These are phyloP conservation scores for Phataginus tetradactyla DNA, from an alignment of 2,797 vertebrate genomes.

Conservation along the genomic window DNA sequence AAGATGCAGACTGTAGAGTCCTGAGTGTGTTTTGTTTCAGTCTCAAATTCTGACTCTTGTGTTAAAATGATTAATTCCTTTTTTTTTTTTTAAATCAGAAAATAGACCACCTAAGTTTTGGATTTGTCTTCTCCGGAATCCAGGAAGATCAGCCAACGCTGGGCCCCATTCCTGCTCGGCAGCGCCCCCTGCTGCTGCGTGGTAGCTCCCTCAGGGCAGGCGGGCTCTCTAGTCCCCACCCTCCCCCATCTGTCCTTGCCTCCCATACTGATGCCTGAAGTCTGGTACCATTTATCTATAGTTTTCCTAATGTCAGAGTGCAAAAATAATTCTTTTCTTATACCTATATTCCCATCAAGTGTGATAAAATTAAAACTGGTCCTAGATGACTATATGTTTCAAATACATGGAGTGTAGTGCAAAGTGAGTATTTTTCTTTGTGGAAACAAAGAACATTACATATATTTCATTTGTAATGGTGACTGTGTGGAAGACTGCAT, in stretches of 20 bases:
- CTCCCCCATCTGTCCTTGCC: neutral
- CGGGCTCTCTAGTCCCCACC: accelerated
- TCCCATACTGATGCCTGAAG: neutral
- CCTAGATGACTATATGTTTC: neutral
- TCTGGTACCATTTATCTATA: neutral
- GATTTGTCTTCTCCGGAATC: neutral
- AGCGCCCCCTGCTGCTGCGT: no score
- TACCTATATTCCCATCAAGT: neutral
- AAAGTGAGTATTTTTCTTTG: neutral
- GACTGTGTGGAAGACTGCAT: neutral
- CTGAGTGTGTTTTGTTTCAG: neutral
- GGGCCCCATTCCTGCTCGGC: accelerated
- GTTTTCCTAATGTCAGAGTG: neutral
- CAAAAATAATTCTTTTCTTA: neutral
- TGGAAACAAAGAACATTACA: neutral
- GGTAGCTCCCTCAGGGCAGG: no score
- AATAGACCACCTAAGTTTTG: neutral
- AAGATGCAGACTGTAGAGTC: neutral
- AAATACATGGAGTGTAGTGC: neutral
- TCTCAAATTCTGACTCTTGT: neutral
- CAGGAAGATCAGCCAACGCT: neutral
- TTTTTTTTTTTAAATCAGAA: neutral
- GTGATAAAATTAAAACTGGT: neutral
- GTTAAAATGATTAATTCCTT: neutral
- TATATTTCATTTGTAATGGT: neutral